Evolutionary conservation across 2,888 invertebrate species (phyloP).

Genomic region (Eupithecia centaureata): DNA sequence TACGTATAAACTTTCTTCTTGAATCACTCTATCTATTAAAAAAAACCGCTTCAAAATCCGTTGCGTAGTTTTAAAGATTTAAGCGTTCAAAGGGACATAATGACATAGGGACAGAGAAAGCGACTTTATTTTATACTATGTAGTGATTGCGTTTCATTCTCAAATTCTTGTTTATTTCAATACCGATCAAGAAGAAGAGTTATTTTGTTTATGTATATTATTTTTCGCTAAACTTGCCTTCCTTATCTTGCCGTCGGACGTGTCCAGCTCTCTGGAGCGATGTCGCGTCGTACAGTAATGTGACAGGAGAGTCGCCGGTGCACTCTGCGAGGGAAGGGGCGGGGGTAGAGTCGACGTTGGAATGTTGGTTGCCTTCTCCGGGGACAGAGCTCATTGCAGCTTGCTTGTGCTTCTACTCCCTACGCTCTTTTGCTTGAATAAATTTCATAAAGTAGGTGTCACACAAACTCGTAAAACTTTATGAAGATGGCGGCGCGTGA

Average conservation of each 20-base stretch:
- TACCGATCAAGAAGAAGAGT: too few relatives aligned
- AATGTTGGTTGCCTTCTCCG: neutral
- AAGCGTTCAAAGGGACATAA: too few relatives aligned
- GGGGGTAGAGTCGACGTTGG: neutral
- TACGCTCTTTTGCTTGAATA: neutral
- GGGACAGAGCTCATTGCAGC: neutral
- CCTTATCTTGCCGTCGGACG: neutral
- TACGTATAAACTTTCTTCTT: too few relatives aligned
- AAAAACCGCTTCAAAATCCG: too few relatives aligned
- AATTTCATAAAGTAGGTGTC: neutral
- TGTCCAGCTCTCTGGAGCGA: conserved; percentile 37
- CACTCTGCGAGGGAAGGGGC: neutral
- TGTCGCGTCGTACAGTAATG: conserved; percentile 42
- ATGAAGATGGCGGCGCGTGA: neutral
- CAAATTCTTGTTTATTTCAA: neutral
- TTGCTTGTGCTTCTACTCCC: neutral
- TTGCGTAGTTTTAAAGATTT: too few relatives aligned
- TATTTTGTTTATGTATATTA: neutral
- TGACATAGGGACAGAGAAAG: too few relatives aligned
- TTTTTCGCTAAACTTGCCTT: neutral
- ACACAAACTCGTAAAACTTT: neutral
- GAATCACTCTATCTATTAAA: too few relatives aligned
- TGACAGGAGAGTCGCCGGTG: conserved; percentile 43
- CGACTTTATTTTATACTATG: too few relatives aligned
- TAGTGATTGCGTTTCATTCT: too few relatives aligned